A percentile compares a stretch with the other conserved stretches of the same genome.
Conservation (phyloP, 2,888 invertebrate genomes). For the Temnothorax unifasciatus region DNA sequence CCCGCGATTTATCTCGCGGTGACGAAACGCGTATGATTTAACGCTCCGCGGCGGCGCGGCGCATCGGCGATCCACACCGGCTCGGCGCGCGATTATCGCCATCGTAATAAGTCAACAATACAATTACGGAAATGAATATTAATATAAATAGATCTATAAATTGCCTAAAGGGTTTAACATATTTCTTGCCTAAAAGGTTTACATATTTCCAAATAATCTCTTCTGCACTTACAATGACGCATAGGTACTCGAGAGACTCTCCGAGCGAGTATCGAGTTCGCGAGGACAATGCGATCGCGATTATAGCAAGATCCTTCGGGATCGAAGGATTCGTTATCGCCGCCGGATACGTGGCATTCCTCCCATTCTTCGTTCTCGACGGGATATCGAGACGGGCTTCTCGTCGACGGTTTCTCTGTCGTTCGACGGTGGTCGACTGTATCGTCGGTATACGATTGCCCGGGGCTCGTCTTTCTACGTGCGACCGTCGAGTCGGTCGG, state of each 20-base stretch:
- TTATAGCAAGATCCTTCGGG: not conserved
- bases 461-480: constrained; percentile 67
- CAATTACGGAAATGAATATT: not conserved
- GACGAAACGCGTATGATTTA: constrained; percentile 55
- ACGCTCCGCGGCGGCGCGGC: constrained; percentile 7
- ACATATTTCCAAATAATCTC: not conserved
- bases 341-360: not conserved
- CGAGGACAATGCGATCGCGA: not conserved
- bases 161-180: not conserved
- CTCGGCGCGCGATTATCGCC: not conserved
- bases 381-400: constrained; percentile 27
- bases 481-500: constrained; percentile 47
- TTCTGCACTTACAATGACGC: not conserved
- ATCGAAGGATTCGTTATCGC: constrained; percentile 42
- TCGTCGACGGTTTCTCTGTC: constrained; percentile 12
- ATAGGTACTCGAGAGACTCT: too few species aligned
- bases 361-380: constrained; percentile 16
- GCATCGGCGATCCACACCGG: constrained; percentile 22
- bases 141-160: not conserved
- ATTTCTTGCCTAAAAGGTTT: not conserved
- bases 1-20: constrained; percentile 39
- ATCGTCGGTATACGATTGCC: constrained; percentile 48
- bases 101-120: not conserved
- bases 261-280: too few species aligned
- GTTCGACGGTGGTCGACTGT: constrained; percentile 28